Evolutionary conservation across 2,888 invertebrate genomes (phyloP).

Genomic region (Belgica antarctica): DNA sequence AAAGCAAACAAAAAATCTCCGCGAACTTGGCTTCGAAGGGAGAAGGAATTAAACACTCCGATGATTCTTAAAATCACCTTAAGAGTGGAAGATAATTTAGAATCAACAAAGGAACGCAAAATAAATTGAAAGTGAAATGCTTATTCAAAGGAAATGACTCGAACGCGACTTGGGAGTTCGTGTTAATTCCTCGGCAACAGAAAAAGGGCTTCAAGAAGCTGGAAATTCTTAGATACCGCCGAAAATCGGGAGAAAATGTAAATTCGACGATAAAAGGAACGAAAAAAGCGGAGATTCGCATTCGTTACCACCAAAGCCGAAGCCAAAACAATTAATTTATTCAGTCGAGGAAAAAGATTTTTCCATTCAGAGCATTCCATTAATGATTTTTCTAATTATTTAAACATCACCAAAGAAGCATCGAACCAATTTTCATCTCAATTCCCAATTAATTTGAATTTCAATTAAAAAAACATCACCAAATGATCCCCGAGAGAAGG

Average conservation of each 20-base stretch:
- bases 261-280: constrained; percentile 24
- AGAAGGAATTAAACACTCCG: neutral
- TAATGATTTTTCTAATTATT: constrained; percentile 42
- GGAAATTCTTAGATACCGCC: constrained; percentile 3
- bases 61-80: neutral
- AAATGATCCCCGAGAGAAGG: neutral
- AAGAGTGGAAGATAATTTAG: neutral
- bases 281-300: neutral
- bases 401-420: constrained; percentile 35
- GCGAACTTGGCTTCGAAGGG: neutral
- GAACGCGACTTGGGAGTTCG: constrained; percentile 40
- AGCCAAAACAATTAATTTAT: constrained; percentile 41
- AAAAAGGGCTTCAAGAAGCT: constrained; percentile 11
- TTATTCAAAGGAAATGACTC: constrained; percentile 38
- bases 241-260: constrained; percentile 33
- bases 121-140: constrained; percentile 34
- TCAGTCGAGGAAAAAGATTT: constrained; percentile 27
- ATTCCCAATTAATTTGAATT: constrained; percentile 39
- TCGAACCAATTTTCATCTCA: constrained; percentile 28
- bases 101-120: constrained; percentile 11
- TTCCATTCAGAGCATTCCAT: neutral
- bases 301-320: constrained; percentile 37
- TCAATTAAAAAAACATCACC: constrained; percentile 36
- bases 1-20: neutral
- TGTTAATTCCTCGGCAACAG: constrained; percentile 5